Evolutionary conservation across 2,797 vertebrate species (phyloP).

Genomic region (Lates japonicus): DNA sequence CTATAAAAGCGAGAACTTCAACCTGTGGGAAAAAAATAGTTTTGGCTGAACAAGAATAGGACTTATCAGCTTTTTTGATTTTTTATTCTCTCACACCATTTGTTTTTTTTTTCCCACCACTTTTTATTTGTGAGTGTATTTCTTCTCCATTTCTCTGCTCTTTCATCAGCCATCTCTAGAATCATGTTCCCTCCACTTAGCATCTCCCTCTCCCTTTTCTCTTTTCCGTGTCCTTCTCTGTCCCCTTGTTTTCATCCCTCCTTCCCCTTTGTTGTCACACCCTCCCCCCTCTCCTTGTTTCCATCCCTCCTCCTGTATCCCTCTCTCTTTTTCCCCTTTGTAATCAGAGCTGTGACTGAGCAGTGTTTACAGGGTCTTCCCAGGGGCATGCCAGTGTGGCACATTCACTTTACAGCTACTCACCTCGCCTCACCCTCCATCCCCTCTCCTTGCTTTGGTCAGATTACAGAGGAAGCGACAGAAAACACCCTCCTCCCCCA

Average conservation of each 20-base stretch:
- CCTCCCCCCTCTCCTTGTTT: slow-evolving; percentile 27
- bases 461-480: slow-evolving; percentile 61
- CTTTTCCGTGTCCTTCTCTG: slow-evolving; percentile 40
- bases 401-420: slow-evolving; percentile 72
- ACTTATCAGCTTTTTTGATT: slow-evolving; percentile 25
- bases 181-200: slow-evolving; percentile 39
- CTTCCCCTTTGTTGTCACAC: slow-evolving; percentile 41
- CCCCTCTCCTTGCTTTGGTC: slow-evolving; percentile 51
- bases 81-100: slow-evolving; percentile 31
- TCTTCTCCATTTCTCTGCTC: slow-evolving; percentile 18
- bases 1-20: slow-evolving; percentile 28
- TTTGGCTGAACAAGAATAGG: slow-evolving; percentile 32
- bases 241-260: slow-evolving; percentile 49
- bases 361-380: slow-evolving; percentile 75
- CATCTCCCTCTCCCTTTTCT: slow-evolving; percentile 16
- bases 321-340: slow-evolving; percentile 38
- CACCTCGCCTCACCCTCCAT: slow-evolving; percentile 52
- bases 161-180: slow-evolving; percentile 40
- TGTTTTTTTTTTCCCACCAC: not conserved
- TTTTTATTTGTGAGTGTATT: slow-evolving; percentile 26
- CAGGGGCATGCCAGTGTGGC: slow-evolving; percentile 67
- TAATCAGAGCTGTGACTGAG: slow-evolving; percentile 79
- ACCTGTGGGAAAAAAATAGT: slow-evolving; percentile 27
- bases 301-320: slow-evolving; percentile 21
- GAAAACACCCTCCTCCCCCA: slow-evolving; percentile 18